Evolutionary conservation across 2,888 invertebrate species (phyloP).

Genomic region (Branchellion lobata): DNA sequence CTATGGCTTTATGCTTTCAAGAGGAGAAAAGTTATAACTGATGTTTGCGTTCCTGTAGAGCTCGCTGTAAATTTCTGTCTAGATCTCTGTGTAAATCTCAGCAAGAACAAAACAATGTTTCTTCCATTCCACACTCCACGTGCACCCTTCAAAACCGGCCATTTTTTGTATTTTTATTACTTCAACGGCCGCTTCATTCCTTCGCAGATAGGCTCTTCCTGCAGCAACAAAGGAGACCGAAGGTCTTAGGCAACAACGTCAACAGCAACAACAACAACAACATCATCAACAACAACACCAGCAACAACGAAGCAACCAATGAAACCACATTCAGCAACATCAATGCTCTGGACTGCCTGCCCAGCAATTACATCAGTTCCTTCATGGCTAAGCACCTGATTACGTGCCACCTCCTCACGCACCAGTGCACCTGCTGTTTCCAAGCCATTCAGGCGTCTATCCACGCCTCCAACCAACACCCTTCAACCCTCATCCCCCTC

Average conservation of each 20-base stretch:
- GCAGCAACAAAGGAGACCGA: not conserved
- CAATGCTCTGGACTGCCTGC: not conserved
- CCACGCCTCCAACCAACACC: not conserved
- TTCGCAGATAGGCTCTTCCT: not conserved
- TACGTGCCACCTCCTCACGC: not conserved
- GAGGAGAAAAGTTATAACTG: too few species aligned
- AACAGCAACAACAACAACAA: constrained; percentile 12
- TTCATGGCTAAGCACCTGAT: not conserved
- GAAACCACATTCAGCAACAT: not conserved
- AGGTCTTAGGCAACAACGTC: not conserved
- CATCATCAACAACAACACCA: not conserved
- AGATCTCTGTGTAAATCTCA: too few species aligned
- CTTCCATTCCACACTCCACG: too few species aligned
- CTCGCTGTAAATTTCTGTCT: too few species aligned
- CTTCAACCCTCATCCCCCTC: not conserved
- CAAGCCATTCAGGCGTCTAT: not conserved
- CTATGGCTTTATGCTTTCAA: too few species aligned
- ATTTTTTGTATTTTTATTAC: too few species aligned
- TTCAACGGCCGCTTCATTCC: not conserved
- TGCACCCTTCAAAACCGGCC: too few species aligned
- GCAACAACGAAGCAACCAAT: not conserved
- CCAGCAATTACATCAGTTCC: constrained; percentile 2
- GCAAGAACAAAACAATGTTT: too few species aligned
- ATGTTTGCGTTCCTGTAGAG: too few species aligned
- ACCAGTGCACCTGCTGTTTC: not conserved